Conservation (phyloP, 2,888 invertebrate genomes). For the Pristionchus exspectatus region DNA sequence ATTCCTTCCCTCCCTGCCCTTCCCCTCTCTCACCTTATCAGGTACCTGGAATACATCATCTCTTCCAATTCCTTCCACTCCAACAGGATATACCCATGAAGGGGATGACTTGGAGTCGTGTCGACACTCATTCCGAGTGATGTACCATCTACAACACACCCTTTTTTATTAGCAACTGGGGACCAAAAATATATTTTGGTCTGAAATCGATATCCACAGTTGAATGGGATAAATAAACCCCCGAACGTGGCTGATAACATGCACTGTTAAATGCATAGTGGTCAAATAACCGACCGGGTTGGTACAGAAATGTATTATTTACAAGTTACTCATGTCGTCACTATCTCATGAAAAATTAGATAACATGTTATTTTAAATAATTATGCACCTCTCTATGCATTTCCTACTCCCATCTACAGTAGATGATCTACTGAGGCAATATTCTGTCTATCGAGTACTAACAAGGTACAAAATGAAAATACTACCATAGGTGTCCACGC, state of each 20-base stretch:
- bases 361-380: background rate
- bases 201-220: too few relatives aligned
- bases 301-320: too few relatives aligned
- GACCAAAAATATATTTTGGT: too few relatives aligned
- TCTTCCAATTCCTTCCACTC: constrained; percentile 56
- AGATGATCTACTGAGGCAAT: background rate
- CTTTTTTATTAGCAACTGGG: too few relatives aligned
- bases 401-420: background rate
- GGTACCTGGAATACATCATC: constrained; percentile 64
- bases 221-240: too few relatives aligned
- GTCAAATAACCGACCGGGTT: too few relatives aligned
- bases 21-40: constrained; percentile 63
- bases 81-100: constrained; percentile 73
- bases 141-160: constrained; percentile 54
- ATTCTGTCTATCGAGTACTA: background rate
- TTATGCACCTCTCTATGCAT: background rate
- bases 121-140: constrained; percentile 89
- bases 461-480: background rate
- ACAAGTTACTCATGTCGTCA: too few relatives aligned
- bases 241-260: too few relatives aligned
- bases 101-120: constrained; percentile 86
- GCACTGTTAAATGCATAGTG: too few relatives aligned
- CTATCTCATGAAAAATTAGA: too few relatives aligned
- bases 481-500: too few relatives aligned
- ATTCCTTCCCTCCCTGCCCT: background rate